phyloP scores from a whole-genome alignment of 2,888 invertebrate genomes.

The Hirtodrosophila confusa region DNA sequence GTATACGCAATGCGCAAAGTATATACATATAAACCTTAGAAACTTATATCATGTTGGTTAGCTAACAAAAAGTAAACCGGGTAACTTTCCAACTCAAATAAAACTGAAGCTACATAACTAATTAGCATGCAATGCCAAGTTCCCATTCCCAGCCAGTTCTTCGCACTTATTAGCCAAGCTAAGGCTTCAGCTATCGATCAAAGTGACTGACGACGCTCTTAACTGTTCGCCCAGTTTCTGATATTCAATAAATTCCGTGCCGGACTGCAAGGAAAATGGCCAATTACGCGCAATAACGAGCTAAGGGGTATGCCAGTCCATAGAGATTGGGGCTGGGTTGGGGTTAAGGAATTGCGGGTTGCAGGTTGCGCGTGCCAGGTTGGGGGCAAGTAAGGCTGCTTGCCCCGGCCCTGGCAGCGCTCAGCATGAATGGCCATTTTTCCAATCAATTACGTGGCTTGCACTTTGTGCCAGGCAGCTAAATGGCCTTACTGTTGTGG shows the following conservation, averaged over 20 bases:
- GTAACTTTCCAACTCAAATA: no score
- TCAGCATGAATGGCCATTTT: slow-evolving; percentile 71
- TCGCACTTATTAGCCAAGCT: no score
- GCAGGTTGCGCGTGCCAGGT: background rate
- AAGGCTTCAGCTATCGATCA: slow-evolving; percentile 63
- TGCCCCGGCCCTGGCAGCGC: slow-evolving; percentile 51
- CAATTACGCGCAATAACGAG: slow-evolving; percentile 79
- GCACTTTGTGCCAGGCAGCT: slow-evolving; percentile 15
- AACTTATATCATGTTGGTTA: no score
- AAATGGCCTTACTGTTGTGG: slow-evolving; percentile 9
- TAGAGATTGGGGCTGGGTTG: slow-evolving; percentile 11
- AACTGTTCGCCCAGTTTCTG: slow-evolving; percentile 19
- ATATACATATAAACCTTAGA: no score
- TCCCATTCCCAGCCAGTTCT: no score
- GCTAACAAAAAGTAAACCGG: no score
- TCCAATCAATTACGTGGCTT: slow-evolving; percentile 72
- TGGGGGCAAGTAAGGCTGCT: slow-evolving; percentile 8
- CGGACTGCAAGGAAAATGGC: slow-evolving; percentile 66
- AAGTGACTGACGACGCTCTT: slow-evolving; percentile 32
- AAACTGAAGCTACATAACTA: no score
- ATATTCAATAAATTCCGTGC: slow-evolving; percentile 75
- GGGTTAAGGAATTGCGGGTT: background rate
- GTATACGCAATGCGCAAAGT: slow-evolving; percentile 39
- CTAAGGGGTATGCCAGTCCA: slow-evolving; percentile 57
- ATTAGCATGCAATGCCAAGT: no score